Percentiles rank a stretch among this genome's conserved stretches.
Conservation (phyloP, 1,140 invertebrate species). For the Bilobella aurantiaca region DNA sequence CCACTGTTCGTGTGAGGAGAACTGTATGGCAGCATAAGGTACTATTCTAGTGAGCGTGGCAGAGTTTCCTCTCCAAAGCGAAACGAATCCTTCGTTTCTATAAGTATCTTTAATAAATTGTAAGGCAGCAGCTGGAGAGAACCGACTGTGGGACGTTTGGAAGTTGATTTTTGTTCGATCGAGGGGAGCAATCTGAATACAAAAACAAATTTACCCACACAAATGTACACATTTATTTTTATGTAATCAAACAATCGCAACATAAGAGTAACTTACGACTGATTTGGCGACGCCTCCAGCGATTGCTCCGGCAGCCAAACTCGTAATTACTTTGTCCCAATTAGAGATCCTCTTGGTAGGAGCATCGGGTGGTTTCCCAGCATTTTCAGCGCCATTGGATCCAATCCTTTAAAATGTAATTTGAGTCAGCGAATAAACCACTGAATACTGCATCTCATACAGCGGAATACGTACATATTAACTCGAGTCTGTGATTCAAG, state of each 20-base stretch:
- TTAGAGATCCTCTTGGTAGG: conserved; percentile 9
- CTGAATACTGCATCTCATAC: too few species aligned
- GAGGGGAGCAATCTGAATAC: conserved; percentile 64
- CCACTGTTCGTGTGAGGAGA: conserved; percentile 92
- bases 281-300: conserved; percentile 92
- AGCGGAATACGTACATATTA: too few species aligned
- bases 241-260: background rate
- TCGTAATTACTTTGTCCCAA: conserved; percentile 49
- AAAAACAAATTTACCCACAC: background rate
- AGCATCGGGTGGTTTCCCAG: background rate
- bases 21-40: conserved; percentile 95
- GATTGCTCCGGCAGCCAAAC: conserved; percentile 65
- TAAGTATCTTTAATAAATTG: conserved; percentile 63
- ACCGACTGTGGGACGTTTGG: conserved; percentile 52
- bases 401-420: too few species aligned
- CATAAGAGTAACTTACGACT: background rate
- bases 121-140: conserved; percentile 65
- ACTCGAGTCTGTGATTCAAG: too few species aligned
- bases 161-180: conserved; percentile 98
- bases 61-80: conserved; percentile 92
- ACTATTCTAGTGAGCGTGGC: conserved; percentile 87
- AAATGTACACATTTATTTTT: background rate
- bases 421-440: too few species aligned
- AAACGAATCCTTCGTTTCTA: conserved; percentile 61
- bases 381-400: too few species aligned